A percentile compares a stretch with the other conserved stretches of the same genome.
Evolutionary conservation across 2,113 vertebrate genomes (phyloP).

Genomic region (Vombatus ursinus): DNA sequence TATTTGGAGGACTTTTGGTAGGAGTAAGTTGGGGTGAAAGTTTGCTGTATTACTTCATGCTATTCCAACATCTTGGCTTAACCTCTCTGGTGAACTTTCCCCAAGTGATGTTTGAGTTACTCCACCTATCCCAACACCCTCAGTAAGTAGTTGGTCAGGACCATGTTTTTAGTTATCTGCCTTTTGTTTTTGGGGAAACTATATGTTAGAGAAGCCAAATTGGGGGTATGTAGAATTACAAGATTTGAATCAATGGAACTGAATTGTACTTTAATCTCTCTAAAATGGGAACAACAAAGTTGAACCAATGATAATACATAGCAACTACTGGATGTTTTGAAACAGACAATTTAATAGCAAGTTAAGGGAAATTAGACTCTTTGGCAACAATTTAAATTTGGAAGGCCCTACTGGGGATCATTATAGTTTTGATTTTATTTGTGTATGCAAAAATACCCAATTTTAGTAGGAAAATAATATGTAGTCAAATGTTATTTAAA

Average conservation of each 20-base stretch:
- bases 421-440: constrained; percentile 41
- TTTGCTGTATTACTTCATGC: no score
- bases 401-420: constrained; percentile 31
- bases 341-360: constrained; percentile 22
- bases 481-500: constrained; percentile 53
- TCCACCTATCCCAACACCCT: not conserved
- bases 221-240: not conserved
- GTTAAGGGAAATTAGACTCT: constrained; percentile 28
- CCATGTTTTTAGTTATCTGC: not conserved
- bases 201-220: not conserved
- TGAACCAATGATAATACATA: not conserved
- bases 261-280: no score
- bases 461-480: constrained; percentile 28
- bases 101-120: not conserved
- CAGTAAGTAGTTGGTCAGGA: not conserved
- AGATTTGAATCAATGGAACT: constrained; percentile 20
- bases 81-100: not conserved
- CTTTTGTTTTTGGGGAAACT: not conserved
- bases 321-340: not conserved
- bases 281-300: not conserved
- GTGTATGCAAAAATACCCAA: not conserved
- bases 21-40: not conserved
- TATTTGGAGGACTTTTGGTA: not conserved
- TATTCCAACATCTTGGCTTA: not conserved
- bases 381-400: constrained; percentile 9